Evolutionary conservation across 2,888 invertebrate species (phyloP).

Genomic region (Odontocerum albicorne): DNA sequence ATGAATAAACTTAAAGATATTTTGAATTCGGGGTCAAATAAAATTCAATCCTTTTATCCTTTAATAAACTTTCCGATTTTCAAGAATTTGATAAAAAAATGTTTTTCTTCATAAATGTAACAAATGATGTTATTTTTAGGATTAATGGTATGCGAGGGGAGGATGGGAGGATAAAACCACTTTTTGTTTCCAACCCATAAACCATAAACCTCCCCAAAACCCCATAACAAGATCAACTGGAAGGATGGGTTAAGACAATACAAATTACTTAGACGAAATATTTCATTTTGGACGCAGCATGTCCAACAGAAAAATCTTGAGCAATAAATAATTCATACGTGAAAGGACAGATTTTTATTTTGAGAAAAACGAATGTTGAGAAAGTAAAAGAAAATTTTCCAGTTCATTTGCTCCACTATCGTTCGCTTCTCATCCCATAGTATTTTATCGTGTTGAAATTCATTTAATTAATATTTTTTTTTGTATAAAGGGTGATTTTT

Average conservation of each 20-base stretch:
- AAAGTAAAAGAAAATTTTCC: too few species aligned
- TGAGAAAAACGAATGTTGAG: too few species aligned
- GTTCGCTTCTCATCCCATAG: too few species aligned
- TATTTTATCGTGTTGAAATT: too few species aligned
- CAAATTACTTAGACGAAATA: conserved; percentile 31
- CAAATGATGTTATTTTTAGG: conserved; percentile 27
- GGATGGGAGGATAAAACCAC: conserved; percentile 3
- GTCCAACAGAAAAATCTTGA: conserved; percentile 1
- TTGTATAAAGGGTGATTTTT: too few species aligned
- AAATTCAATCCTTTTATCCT: too few species aligned
- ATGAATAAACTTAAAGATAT: too few species aligned
- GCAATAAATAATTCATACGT: too few species aligned
- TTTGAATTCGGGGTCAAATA: too few species aligned
- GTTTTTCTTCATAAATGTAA: conserved; percentile 20
- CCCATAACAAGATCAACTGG: neutral
- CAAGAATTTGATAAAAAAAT: conserved; percentile 5
- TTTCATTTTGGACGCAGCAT: conserved; percentile 21
- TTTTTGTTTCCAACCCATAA: conserved; percentile 21
- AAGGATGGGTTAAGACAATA: conserved; percentile 19
- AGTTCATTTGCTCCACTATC: too few species aligned
- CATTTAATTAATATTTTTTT: too few species aligned
- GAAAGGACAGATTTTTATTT: too few species aligned
- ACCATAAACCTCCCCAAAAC: conserved; percentile 2
- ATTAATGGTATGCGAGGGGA: conserved; percentile 22
- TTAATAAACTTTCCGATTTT: neutral